These are phyloP conservation scores for Hirtodrosophila trivittata DNA, from an alignment of 2,888 invertebrate species.

Conservation along the genomic window DNA sequence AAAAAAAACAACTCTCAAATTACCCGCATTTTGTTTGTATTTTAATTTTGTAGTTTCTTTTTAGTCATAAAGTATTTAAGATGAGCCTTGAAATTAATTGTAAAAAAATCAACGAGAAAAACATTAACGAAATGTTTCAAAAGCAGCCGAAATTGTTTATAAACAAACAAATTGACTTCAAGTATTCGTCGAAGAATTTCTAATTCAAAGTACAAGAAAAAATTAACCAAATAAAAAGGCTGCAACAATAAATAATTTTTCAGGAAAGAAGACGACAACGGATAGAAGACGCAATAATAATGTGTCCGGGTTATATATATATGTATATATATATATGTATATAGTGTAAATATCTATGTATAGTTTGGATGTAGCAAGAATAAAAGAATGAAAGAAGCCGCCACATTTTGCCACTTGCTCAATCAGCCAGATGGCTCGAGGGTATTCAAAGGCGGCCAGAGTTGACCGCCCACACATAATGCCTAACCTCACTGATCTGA, in stretches of 20 bases:
- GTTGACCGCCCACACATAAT: slow-evolving; percentile 41
- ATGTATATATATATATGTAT: background rate
- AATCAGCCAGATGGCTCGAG: slow-evolving; percentile 45
- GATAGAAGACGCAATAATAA: slow-evolving; percentile 13
- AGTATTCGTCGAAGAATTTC: slow-evolving; percentile 24
- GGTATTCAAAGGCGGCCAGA: too few relatives aligned
- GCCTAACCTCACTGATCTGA: slow-evolving; percentile 3
- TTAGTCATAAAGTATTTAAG: background rate
- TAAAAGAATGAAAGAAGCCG: slow-evolving; percentile 31
- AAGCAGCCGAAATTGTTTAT: slow-evolving; percentile 46
- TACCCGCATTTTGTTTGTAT: too few relatives aligned
- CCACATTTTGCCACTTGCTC: slow-evolving; percentile 42
- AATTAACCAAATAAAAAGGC: slow-evolving; percentile 9
- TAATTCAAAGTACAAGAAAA: slow-evolving; percentile 12
- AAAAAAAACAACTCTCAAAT: too few relatives aligned
- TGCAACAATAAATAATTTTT: slow-evolving; percentile 32
- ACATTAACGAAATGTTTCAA: slow-evolving; percentile 13
- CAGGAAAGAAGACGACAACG: slow-evolving; percentile 24
- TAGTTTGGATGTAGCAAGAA: slow-evolving; percentile 20
- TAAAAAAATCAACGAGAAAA: slow-evolving; percentile 1
- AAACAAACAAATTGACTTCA: slow-evolving; percentile 54
- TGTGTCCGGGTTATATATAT: slow-evolving; percentile 11
- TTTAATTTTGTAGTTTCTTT: too few relatives aligned
- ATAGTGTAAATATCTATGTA: slow-evolving; percentile 13
- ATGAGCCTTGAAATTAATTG: too few relatives aligned